Conservation (phyloP, 1,140 invertebrate species). For the Drosophila burlai region DNA sequence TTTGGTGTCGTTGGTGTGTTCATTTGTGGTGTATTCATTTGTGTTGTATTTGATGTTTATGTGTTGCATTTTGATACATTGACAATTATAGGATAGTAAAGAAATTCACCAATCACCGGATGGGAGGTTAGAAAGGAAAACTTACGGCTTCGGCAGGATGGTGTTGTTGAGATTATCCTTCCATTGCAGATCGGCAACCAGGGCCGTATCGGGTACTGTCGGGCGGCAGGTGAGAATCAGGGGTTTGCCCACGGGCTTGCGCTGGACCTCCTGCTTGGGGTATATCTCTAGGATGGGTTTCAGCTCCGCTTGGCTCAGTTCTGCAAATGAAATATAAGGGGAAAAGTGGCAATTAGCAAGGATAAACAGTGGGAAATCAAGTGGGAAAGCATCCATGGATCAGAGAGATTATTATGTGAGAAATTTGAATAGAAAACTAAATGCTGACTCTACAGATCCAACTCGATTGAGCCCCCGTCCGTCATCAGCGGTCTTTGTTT, state of each 20-base stretch:
- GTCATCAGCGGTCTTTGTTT: constrained; percentile 21
- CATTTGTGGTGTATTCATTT: constrained; percentile 1
- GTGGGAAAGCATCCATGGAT: background rate
- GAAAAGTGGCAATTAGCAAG: constrained; percentile 2
- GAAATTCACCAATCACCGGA: constrained; percentile 12
- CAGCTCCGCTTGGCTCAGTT: constrained; percentile 62
- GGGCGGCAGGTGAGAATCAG: constrained; percentile 90
- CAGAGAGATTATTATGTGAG: background rate
- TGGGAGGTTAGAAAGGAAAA: constrained; percentile 11
- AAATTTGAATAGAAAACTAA: background rate
- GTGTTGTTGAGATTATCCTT: constrained; percentile 88
- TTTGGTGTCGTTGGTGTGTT: constrained; percentile 13
- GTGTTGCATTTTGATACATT: constrained; percentile 8
- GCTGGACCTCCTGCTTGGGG: constrained; percentile 88
- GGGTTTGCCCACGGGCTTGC: constrained; percentile 89
- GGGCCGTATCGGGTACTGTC: constrained; percentile 87
- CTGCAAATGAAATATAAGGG: constrained; percentile 48
- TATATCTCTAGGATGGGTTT: constrained; percentile 88
- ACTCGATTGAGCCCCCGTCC: constrained; percentile 8
- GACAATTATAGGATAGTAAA: background rate
- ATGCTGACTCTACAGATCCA: background rate
- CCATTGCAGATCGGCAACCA: constrained; percentile 90
- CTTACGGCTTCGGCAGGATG: constrained; percentile 89
- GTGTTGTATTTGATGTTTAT: background rate
- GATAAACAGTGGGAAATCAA: constrained; percentile 2